These are phyloP conservation scores for Ochlodes sylvanus DNA, from an alignment of 2,888 invertebrate genomes.

Conservation along the genomic window DNA sequence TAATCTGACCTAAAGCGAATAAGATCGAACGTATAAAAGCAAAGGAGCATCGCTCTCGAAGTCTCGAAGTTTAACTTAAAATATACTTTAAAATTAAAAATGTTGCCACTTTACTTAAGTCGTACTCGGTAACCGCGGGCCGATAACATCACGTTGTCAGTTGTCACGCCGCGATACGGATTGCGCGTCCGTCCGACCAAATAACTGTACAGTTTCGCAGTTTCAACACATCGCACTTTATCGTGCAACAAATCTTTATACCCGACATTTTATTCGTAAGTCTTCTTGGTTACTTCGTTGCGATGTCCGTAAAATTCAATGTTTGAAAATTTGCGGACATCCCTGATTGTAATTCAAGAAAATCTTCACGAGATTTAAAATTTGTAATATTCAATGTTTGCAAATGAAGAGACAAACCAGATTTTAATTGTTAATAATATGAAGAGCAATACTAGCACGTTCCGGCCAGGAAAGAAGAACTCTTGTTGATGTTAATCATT, in stretches of 20 bases:
- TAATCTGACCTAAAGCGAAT: not conserved
- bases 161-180: constrained; percentile 2
- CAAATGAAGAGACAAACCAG: no score
- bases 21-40: not conserved
- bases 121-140: not conserved
- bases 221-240: not conserved
- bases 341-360: no score
- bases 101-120: constrained; percentile 1
- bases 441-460: no score
- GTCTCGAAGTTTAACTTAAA: not conserved
- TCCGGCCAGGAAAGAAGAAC: no score
- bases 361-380: no score
- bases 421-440: no score
- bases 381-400: no score
- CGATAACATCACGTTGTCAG: constrained; percentile 6
- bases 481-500: no score
- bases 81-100: not conserved
- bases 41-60: not conserved
- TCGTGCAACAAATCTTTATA: not conserved
- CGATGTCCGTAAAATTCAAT: no score
- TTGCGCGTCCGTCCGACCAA: not conserved
- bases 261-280: not conserved
- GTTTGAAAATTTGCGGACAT: no score
- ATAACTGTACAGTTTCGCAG: constrained; percentile 3
- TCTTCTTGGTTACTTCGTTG: not conserved